These are phyloP conservation scores for Fabriciana adippe DNA, from an alignment of 2,888 invertebrate species.

Conservation along the genomic window DNA sequence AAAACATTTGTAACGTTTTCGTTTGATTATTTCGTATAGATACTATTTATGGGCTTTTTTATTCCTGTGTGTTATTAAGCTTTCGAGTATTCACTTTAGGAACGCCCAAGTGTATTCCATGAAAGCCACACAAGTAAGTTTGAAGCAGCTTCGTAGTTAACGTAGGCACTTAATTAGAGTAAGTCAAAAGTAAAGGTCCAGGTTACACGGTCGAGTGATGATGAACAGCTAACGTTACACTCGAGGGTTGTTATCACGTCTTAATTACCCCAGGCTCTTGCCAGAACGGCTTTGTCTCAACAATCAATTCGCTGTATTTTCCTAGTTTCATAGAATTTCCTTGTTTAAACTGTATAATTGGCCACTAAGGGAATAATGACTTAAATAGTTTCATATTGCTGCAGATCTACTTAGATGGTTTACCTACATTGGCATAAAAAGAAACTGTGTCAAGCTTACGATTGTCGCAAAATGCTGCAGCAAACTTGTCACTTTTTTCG, in stretches of 20 bases:
- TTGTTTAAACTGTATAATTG: conserved; percentile 34
- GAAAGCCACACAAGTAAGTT: conserved; percentile 5
- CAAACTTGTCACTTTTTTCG: background rate
- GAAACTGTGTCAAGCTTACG: background rate
- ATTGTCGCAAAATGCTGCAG: background rate
- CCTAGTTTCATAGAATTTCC: conserved; percentile 26
- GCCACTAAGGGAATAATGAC: conserved; percentile 24
- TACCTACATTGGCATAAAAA: background rate
- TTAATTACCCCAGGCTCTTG: conserved; percentile 36
- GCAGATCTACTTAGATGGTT: conserved; percentile 11
- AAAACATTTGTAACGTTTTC: background rate
- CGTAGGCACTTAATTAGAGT: conserved; percentile 9
- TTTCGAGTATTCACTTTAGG: background rate
- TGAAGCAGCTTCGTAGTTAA: conserved; percentile 1
- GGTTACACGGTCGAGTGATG: conserved; percentile 19
- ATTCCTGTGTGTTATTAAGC: background rate
- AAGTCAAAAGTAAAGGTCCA: conserved; percentile 21
- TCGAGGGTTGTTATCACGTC: conserved; percentile 33
- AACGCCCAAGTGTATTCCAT: background rate
- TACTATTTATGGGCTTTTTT: background rate
- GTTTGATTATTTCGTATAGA: background rate
- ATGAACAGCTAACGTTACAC: conserved; percentile 23
- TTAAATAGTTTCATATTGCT: conserved; percentile 23
- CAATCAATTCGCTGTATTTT: conserved; percentile 19
- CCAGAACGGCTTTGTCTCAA: conserved; percentile 27